A percentile compares a stretch with the other conserved stretches of the same genome.
phyloP scores from a whole-genome alignment of 2,888 invertebrate species.

The Amaurobius ferox region DNA sequence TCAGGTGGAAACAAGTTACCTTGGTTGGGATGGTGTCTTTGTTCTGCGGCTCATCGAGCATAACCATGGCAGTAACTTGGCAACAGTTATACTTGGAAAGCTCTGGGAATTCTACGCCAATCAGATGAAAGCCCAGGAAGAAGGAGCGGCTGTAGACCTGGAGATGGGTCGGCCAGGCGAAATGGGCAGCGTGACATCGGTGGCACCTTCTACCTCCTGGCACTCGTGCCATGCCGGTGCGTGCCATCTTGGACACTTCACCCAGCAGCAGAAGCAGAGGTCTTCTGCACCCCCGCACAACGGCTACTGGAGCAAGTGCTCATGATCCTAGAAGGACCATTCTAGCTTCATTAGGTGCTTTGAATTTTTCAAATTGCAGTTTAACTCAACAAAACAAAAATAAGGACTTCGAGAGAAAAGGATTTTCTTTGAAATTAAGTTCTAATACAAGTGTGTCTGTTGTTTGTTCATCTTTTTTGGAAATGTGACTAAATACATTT shows the following conservation, averaged over 20 bases:
- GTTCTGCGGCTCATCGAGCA: constrained; percentile 77
- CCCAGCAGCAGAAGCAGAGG: constrained; percentile 69
- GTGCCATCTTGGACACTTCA: constrained; percentile 73
- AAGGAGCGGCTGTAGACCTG: constrained; percentile 73
- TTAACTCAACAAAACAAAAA: constrained; percentile 39
- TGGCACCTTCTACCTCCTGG: constrained; percentile 75
- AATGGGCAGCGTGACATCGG: constrained; percentile 73
- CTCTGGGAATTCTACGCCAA: constrained; percentile 76
- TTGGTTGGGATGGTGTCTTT: constrained; percentile 77
- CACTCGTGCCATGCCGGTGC: constrained; percentile 74
- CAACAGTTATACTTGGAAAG: constrained; percentile 75
- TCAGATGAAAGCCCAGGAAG: constrained; percentile 75
- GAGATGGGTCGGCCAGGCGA: constrained; percentile 72
- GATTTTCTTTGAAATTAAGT: constrained; percentile 26
- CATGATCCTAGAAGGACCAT: constrained; percentile 46
- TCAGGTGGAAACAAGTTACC: constrained; percentile 74
- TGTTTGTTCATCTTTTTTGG: constrained; percentile 14
- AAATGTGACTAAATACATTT: constrained; percentile 28
- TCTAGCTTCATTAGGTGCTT: constrained; percentile 56
- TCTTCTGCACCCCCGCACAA: constrained; percentile 73
- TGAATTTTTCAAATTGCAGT: constrained; percentile 50
- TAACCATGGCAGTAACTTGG: constrained; percentile 77
- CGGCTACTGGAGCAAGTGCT: constrained; percentile 75
- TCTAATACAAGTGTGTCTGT: neutral
- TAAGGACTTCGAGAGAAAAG: constrained; percentile 13